Evolutionary conservation across 2,797 vertebrate genomes (phyloP).

Genomic region (Hephaestus fuliginosus): DNA sequence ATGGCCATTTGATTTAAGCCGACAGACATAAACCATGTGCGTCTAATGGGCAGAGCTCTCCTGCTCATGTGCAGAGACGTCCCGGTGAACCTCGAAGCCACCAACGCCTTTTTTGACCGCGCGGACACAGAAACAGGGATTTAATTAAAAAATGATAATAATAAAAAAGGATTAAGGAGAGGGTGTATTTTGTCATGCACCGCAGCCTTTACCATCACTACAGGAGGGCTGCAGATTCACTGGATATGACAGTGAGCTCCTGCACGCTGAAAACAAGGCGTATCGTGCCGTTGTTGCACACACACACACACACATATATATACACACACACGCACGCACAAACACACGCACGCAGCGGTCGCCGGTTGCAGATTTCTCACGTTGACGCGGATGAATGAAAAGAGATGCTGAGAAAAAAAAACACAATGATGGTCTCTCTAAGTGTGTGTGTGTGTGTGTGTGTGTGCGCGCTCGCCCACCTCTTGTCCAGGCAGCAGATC

Average conservation of each 20-base stretch:
- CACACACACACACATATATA: conserved; percentile 19
- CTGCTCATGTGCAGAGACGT: conserved; percentile 61
- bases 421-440: conserved; percentile 6
- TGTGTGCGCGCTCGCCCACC: conserved; percentile 81
- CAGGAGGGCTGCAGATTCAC: too few species aligned
- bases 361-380: conserved; percentile 72
- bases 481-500: conserved; percentile 97
- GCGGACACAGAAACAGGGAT: conserved; percentile 19
- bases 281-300: conserved; percentile 22
- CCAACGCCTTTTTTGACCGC: conserved; percentile 77
- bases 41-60: conserved; percentile 42
- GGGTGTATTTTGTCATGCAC: conserved; percentile 15
- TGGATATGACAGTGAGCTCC: neutral
- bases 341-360: conserved; percentile 58
- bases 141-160: neutral
- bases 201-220: conserved; percentile 9
- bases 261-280: conserved; percentile 28
- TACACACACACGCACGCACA: conserved; percentile 23
- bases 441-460: neutral
- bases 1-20: conserved; percentile 40
- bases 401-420: conserved; percentile 14
- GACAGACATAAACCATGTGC: conserved; percentile 69
- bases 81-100: conserved; percentile 68
- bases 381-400: conserved; percentile 68
- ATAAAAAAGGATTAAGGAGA: neutral